Evolutionary conservation across 1,140 invertebrate species (phyloP).

Genomic region (Trissolcus basalis): DNA sequence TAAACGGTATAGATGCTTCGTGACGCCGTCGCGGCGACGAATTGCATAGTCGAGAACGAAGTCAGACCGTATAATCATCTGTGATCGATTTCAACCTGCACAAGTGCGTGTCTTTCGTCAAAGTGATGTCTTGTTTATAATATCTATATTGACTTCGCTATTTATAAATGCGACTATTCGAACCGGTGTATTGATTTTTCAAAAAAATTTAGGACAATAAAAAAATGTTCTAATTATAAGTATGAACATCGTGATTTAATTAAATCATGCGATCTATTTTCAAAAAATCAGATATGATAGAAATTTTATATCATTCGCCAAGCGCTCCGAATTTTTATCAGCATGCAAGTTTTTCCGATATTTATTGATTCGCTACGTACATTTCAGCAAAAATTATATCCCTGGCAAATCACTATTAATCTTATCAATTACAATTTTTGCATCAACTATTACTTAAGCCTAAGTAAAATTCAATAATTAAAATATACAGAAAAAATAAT

Average conservation of each 20-base stretch:
- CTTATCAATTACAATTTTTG: no score
- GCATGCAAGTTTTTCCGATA: no score
- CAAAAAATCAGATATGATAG: no score
- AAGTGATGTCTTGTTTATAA: conserved; percentile 11
- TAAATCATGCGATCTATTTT: no score
- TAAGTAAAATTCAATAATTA: no score
- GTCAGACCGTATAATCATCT: conserved; percentile 34
- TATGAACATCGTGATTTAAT: no score
- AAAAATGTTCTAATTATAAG: background rate
- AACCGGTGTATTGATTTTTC: background rate
- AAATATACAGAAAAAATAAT: background rate
- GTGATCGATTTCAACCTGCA: conserved; percentile 37
- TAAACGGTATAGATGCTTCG: conserved; percentile 50
- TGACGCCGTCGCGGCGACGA: conserved; percentile 58
- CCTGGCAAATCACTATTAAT: no score
- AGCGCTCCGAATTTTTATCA: no score
- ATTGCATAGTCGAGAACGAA: conserved; percentile 29
- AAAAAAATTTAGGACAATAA: background rate
- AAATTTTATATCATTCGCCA: no score
- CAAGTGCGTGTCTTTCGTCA: conserved; percentile 23
- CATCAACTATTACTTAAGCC: no score
- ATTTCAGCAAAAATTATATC: no score
- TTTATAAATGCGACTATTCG: background rate
- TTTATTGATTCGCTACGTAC: no score
- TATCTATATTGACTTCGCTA: background rate